Base-by-base conservation (phyloP, 2,113 vertebrate genomes). In the Phoenicopterus ruber region DNA sequence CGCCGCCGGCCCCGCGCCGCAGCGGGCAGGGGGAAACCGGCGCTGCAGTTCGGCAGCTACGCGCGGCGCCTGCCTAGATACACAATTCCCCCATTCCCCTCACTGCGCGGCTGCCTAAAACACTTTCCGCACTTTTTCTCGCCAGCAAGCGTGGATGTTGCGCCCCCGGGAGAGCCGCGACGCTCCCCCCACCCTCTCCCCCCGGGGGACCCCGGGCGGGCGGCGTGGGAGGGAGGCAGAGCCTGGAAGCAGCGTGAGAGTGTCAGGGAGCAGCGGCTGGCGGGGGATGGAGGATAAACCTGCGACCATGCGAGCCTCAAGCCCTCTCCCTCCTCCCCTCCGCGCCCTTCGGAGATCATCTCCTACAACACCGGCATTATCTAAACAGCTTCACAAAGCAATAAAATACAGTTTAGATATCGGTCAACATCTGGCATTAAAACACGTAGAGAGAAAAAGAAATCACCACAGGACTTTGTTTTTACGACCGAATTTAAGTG, bases 401-500 rank as follows among this genome's bases (percentile, higher is more conserved):
- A 90, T 97, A 93, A 86, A 96, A 69, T n/a, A 85, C 76, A 93
- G 80, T 93, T 96, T 93, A 97, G 86, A 90, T 91, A 93, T 61
- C 66, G 87, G 66, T 94, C 96, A 73, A 97, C 98, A 98, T 98
- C 98, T 98, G 97, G 97, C 89, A 83, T 93, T 73, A 93, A 97
- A 97, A 96, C 90, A 82, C 19, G 86, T 90, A 76, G 50, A 18
- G 9, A 54, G 57, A 6, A 7, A 72, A 66, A 59, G 74, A 89
- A 90, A 92, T 74, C 95, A 92, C 95, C 94, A 73, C 82, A 63
- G 96, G 97, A 98, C 97, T 97, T 92, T 83, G 94, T 65, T 98
- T 98, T 98, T 98, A 98, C 94, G 97, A 98, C 95, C 96, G 86
- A 94, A 86, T 97, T 97, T 97, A 97, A 98, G 97, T 95, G 94